Base-by-base conservation (phyloP, 2,888 invertebrate genomes). In the Eremobia ochroleuca region DNA sequence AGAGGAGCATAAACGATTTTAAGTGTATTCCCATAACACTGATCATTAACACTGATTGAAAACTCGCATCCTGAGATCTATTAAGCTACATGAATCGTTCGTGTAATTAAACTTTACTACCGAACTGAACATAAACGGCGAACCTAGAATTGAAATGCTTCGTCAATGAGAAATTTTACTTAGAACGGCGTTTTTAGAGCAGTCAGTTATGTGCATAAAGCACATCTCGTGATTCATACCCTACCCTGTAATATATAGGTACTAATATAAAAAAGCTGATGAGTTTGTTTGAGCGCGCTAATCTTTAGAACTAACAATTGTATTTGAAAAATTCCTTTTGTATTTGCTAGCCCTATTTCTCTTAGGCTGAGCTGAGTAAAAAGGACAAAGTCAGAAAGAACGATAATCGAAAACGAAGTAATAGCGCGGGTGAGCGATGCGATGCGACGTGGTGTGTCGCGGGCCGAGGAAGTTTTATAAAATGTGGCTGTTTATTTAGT, bases 21-120 rank as follows among this genome's bases (percentile, higher is more conserved):
- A 61, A 69, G 15, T 73, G n/a, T 37, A 21, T 37, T n/a, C 2
- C 13, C n/a, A 59, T 82, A 65, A 43, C 18, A 43, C 18, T 0
- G 8, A n/a, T n/a, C 37, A 71, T 82, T 79, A 64, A 74, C 59
- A 71, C n/a, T 65, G 55, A 82, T 72, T 74, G 43, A 74, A 82
- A 65, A 21, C 55, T 28, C 15, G 4, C 46, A 55, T 82, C 28
- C 59, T 40, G 11, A 40, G 43, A 46, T 55, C 34, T 49, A 64
- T 68, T 37, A 59, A 59, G 13, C 11, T 37, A n/a, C 9, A 72
- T 71, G 74, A 84, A 71, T 61, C 8, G 43, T 4, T 64, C 18
- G 46, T 46, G 49, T 67, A 68, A 73, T 83, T 64, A 46, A 66
- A 79, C 8, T 79, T 82, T 79, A 84, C 15, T 68, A 59, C 58